phyloP scores from a whole-genome alignment of 2,888 invertebrate genomes.

The Diachrysia chrysitis region DNA sequence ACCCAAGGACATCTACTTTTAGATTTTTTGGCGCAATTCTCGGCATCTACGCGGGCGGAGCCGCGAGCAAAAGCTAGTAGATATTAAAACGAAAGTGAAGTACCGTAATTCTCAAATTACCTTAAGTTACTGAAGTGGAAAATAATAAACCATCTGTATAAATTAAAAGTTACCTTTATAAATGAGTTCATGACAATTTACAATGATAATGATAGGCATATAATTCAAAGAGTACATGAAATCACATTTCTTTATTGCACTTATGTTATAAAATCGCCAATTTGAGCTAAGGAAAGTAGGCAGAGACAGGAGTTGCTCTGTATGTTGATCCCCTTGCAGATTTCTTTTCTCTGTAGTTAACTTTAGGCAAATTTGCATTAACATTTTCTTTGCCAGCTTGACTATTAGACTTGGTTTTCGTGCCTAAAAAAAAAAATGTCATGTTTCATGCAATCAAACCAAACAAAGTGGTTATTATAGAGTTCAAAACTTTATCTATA shows the following conservation, averaged over 20 bases:
- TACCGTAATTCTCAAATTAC: too few species aligned
- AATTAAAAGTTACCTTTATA: not conserved
- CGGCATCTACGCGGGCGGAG: too few species aligned
- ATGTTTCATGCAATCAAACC: not conserved
- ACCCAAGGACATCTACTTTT: too few species aligned
- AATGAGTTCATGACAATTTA: not conserved
- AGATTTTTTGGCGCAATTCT: too few species aligned
- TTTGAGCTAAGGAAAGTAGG: slow-evolving; percentile 77
- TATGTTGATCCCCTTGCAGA: slow-evolving; percentile 75
- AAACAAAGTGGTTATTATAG: too few species aligned
- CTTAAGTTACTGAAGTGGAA: too few species aligned
- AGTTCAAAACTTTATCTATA: not conserved
- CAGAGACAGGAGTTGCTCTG: slow-evolving; percentile 83
- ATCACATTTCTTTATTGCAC: slow-evolving; percentile 42
- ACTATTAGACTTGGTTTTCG: slow-evolving; percentile 54
- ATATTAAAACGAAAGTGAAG: too few species aligned
- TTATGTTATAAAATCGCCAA: slow-evolving; percentile 21
- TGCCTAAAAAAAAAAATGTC: slow-evolving; percentile 58
- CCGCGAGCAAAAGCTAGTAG: too few species aligned
- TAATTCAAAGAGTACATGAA: slow-evolving; percentile 1
- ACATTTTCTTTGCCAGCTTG: slow-evolving; percentile 80
- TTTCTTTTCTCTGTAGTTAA: slow-evolving; percentile 84
- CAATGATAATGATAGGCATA: not conserved
- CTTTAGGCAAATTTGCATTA: slow-evolving; percentile 77
- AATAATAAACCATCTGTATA: not conserved